Evolutionary conservation across 1,140 invertebrate genomes (phyloP).

Genomic region (Homarus americanus): DNA sequence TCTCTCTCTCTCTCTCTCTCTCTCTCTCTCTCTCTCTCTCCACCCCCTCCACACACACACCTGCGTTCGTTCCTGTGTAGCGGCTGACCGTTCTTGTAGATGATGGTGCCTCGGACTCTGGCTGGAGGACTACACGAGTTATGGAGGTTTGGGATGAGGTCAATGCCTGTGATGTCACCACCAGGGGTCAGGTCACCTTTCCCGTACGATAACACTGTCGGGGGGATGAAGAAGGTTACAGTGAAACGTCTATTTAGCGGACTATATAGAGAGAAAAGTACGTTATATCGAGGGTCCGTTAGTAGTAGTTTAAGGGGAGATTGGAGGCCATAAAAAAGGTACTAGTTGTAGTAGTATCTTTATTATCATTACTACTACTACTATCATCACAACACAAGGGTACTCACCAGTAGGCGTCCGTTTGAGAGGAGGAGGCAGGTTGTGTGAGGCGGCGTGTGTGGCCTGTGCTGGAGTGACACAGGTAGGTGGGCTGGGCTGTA

Average conservation of each 20-base stretch:
- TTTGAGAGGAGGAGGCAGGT: neutral
- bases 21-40: no score
- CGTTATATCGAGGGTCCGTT: no score
- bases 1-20: no score
- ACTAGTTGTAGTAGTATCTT: neutral
- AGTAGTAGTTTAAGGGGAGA: no score
- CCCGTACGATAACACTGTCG: slow-evolving; percentile 15
- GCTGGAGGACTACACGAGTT: slow-evolving; percentile 48
- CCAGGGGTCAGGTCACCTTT: slow-evolving; percentile 40
- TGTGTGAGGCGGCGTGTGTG: slow-evolving; percentile 16
- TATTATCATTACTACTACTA: neutral
- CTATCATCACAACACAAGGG: neutral
- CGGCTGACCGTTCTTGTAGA: slow-evolving; percentile 64
- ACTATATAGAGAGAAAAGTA: no score
- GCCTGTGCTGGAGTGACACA: slow-evolving; percentile 60
- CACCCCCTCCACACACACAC: neutral
- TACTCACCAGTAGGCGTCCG: slow-evolving; percentile 9
- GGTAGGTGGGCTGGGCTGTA: slow-evolving; percentile 29
- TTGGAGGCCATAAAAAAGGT: no score
- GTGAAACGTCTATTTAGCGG: no score
- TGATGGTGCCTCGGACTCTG: slow-evolving; percentile 42
- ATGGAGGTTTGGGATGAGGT: neutral
- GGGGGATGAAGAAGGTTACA: no score
- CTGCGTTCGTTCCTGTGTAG: slow-evolving; percentile 42
- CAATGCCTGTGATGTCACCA: slow-evolving; percentile 63